Conservation (phyloP, 2,888 invertebrate species). For the Hofmannophila pseudospretella region DNA sequence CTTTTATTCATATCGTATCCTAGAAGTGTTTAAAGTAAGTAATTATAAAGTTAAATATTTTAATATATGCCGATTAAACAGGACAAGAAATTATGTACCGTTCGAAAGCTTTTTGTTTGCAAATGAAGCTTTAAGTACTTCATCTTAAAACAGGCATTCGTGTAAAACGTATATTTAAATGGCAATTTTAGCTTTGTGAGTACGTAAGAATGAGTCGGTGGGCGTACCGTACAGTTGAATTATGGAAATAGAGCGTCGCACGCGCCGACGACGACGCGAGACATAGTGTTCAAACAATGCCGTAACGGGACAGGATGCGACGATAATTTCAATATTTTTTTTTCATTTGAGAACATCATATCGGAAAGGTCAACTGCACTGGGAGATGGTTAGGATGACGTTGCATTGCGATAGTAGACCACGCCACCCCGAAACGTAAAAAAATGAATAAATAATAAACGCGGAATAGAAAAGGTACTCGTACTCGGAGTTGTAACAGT, state of each 20-base stretch:
- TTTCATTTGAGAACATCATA: not conserved
- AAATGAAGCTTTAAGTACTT: conserved; percentile 40
- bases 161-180: conserved; percentile 22
- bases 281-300: conserved; percentile 60
- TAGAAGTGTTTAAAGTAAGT: no score
- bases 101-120: conserved; percentile 24
- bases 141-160: conserved; percentile 28
- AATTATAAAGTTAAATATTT: conserved; percentile 26
- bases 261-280: conserved; percentile 29
- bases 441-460: no score
- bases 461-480: no score
- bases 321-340: conserved; percentile 50
- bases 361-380: not conserved
- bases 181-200: conserved; percentile 26
- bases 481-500: no score
- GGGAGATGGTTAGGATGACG: not conserved
- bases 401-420: not conserved
- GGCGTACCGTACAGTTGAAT: conserved; percentile 43
- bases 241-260: conserved; percentile 65
- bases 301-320: conserved; percentile 63
- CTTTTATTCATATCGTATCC: no score
- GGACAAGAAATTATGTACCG: conserved; percentile 19
- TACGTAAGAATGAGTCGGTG: conserved; percentile 44
- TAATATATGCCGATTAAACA: conserved; percentile 39
- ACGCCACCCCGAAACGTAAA: no score